phyloP scores from a whole-genome alignment of 2,113 vertebrate species.

The Narcine bancroftii region DNA sequence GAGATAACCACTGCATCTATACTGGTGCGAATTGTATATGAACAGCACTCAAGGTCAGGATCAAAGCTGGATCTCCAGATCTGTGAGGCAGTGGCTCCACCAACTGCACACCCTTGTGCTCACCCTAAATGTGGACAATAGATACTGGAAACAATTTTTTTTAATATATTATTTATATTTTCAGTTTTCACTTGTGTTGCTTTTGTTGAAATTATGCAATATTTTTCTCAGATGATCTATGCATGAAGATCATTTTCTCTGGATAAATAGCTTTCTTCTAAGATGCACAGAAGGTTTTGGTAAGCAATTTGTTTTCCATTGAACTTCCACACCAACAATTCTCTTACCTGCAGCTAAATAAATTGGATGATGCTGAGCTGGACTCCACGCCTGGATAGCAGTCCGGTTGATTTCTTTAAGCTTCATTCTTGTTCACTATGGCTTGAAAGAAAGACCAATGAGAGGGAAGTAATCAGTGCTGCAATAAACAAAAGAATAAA shows the following conservation, averaged over 20 bases:
- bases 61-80: no score
- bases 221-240: neutral
- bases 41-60: no score
- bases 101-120: no score
- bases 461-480: neutral
- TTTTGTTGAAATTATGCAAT: neutral
- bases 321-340: neutral
- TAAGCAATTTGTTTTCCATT: neutral
- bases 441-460: conserved; percentile 20
- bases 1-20: no score
- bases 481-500: neutral
- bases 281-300: neutral
- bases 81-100: no score
- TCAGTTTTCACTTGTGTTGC: neutral
- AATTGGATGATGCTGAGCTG: conserved; percentile 82
- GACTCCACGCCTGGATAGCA: conserved; percentile 93
- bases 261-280: neutral
- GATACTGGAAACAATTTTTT: neutral
- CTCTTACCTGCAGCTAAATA: conserved; percentile 83
- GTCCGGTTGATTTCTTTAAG: conserved; percentile 89
- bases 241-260: neutral
- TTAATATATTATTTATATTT: neutral
- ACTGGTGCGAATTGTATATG: no score
- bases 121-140: no score
- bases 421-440: conserved; percentile 70